phyloP scores from a whole-genome alignment of 2,797 vertebrate species.

The Kryptopterus vitreolus region DNA sequence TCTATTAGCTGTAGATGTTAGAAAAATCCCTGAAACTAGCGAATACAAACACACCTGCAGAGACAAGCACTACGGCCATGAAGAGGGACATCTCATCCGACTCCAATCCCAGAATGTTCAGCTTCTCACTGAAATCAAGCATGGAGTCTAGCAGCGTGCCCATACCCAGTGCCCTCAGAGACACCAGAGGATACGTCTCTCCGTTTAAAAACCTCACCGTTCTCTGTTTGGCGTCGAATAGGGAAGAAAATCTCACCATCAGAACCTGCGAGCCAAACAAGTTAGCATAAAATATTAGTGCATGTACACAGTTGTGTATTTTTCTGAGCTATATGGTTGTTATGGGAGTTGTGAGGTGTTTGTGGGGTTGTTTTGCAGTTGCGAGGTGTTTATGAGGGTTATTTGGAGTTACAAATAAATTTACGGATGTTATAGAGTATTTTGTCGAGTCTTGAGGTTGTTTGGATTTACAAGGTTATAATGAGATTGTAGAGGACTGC shows the following conservation, averaged over 20 bases:
- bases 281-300: neutral
- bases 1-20: neutral
- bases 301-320: neutral
- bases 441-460: too few species aligned
- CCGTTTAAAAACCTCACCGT: constrained; percentile 78
- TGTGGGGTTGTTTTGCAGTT: too few species aligned
- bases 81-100: constrained; percentile 81
- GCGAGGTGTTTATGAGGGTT: neutral
- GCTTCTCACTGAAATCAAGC: constrained; percentile 84
- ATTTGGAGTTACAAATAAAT: too few species aligned
- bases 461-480: neutral
- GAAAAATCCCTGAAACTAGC: too few species aligned
- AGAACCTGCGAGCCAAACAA: constrained; percentile 63
- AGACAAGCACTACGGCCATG: constrained; percentile 80
- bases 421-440: neutral
- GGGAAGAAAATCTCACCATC: constrained; percentile 80
- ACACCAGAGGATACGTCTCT: constrained; percentile 74
- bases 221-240: constrained; percentile 76
- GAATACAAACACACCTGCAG: constrained; percentile 67
- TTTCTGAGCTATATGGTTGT: neutral
- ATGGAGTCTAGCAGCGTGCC: constrained; percentile 74
- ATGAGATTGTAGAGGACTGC: neutral
- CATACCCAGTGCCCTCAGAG: constrained; percentile 77
- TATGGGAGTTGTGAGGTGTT: too few species aligned
- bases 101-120: constrained; percentile 73